Evolutionary conservation across 2,888 invertebrate species (phyloP), one percentile per base, ranked within the genome.

Genomic region (Adineta ricciae): DNA sequence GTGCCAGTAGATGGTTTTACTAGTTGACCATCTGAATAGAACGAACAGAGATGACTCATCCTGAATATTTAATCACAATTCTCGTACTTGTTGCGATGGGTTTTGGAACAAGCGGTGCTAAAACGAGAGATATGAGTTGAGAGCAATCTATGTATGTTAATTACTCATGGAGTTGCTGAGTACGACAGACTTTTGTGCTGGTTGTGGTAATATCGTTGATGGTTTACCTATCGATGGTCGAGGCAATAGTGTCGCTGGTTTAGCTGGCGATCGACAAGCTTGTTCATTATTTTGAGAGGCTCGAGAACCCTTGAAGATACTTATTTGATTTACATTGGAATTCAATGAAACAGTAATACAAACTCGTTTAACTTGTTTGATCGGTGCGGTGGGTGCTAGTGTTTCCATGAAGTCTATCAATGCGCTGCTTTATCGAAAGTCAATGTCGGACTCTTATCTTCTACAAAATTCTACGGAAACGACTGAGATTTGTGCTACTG

Each of bases 221-320:
- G 78, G 24, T 41, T 78, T 78, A 19, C 64, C 64, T 14, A 41
- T 41, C 14, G 8, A 14, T n/a, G 78, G 78, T 41, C 41, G 38
- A 8, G 78, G 36, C 2, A 78, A n/a, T n/a, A 78, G n/a, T 78
- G 78, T 78, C 11, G 78, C 78, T 41, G 21, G 78, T 41, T 78
- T 78, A 32, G 78, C 41, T 38, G 78, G 78, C 14, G 78, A 78
- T 41, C 78, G 38, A 78, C 41, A 41, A 11, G 41, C 41, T 41
- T 78, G 78, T 78, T 78, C 32, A 41, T 38, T 78, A 41, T 4
- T 41, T 36, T 78, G 78, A 41, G 78, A 78, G 14, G 38, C 2
- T 41, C 78, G 78, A n/a, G 78, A 41, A 38, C 78, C 78, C 78
- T 78, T n/a, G n/a, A n/a, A n/a, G n/a, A n/a, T n/a, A n/a, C n/a